Conservation (phyloP, 2,888 invertebrate genomes). For the Hartigia nigra region DNA sequence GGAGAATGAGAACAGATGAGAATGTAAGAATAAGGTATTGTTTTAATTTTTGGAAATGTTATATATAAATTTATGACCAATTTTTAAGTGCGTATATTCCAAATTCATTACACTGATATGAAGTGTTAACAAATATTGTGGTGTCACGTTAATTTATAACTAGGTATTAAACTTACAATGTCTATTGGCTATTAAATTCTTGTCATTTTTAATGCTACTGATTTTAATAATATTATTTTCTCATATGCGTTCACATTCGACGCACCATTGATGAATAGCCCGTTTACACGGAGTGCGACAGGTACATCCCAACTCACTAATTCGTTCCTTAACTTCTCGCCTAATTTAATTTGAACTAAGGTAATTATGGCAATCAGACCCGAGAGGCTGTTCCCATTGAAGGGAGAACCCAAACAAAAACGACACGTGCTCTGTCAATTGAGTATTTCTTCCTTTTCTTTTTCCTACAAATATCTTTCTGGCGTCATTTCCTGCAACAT, state of each 20-base stretch:
- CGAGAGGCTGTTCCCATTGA: conserved; percentile 46
- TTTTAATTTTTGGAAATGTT: neutral
- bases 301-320: conserved; percentile 42
- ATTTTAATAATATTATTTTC: neutral
- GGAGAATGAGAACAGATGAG: too few species aligned
- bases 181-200: neutral
- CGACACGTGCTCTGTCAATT: conserved; percentile 44
- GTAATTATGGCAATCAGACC: conserved; percentile 55
- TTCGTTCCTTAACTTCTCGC: conserved; percentile 54
- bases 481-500: conserved; percentile 24
- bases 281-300: neutral
- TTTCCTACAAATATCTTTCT: neutral
- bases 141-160: neutral
- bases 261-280: neutral
- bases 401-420: conserved; percentile 27
- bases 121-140: neutral
- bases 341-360: conserved; percentile 54
- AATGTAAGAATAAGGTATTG: neutral
- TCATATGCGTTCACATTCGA: neutral
- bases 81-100: neutral
- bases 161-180: neutral
- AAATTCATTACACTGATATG: neutral
- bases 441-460: neutral
- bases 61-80: neutral
- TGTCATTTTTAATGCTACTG: neutral